Base-by-base conservation (phyloP, 2,797 vertebrate genomes). In the Gephyroberyx darwinii region DNA sequence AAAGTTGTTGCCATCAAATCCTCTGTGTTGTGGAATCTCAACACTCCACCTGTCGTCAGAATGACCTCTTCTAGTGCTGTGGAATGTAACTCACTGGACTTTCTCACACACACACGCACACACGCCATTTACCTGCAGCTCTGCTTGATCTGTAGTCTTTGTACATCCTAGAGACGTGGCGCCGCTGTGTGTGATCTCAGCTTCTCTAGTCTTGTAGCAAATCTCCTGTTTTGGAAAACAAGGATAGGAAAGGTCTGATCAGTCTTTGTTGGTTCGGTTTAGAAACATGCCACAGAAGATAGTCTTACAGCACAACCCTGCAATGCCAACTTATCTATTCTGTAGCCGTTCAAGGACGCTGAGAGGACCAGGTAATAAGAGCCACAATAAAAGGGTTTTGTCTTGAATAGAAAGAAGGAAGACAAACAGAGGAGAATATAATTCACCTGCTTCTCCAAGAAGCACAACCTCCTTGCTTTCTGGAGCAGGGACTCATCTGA, bases 141-240 rank as follows among this genome's bases (percentile, higher is more conserved):
- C 88, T 69, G 71, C 84, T 86, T 69, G 90, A 71, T 88, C 90
- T 92, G 89, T 77, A 90, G 78, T 93, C 92, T 87, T 91, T 91
- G 92, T 88, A 92, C 94, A 95, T 94, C 70, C 62, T 90, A 81
- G 61, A 71, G 65, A 69, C 39, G 59, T 67, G 65, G 70, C 10
- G 10, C 52, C 16, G 35, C 51, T 10, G 50, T 43, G 53, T 57
- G 62, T 53, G 83, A 83, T 85, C 71, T 80, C 83, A 70, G 66
- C 74, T 53, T 77, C 81, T 81, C 45, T 51, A 61, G 48, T 81
- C 64, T 69, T 59, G 61, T 26, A 60, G 77, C 47, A 26, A 80
- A 65, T 84, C 0, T 26, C 26, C 83, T 93, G 91, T 85, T 80
- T 75, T 35, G 41, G 53, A 84, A 86, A 85, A 84, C 53, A 85